phyloP scores from a whole-genome alignment of 23 tunicate genomes.

The Corella eumyota region DNA sequence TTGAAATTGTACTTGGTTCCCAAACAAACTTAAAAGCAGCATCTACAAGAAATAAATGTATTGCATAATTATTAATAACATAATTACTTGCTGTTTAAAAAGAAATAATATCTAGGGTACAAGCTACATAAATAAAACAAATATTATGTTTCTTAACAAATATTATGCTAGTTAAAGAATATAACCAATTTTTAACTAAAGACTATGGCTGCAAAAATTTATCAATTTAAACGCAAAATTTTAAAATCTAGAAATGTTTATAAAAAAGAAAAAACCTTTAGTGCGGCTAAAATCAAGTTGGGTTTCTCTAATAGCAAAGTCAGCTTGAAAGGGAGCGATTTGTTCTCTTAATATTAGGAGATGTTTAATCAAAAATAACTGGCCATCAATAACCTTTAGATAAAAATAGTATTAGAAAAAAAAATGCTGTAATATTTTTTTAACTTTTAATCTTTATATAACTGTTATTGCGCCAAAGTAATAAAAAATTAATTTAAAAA shows the following conservation, averaged over 20 bases:
- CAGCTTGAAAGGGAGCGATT: slow-evolving; percentile 90
- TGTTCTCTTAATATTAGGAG: slow-evolving; percentile 86
- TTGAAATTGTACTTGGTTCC: slow-evolving; percentile 41
- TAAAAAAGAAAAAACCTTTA: slow-evolving; percentile 44
- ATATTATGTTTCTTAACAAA: too few species aligned
- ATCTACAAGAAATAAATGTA: slow-evolving; percentile 7
- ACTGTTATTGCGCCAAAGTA: background rate
- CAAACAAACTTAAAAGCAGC: slow-evolving; percentile 46
- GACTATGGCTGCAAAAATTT: background rate
- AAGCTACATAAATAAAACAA: too few species aligned
- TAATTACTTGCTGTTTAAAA: too few species aligned
- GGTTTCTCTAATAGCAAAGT: slow-evolving; percentile 91
- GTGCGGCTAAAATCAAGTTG: slow-evolving; percentile 87
- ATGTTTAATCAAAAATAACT: slow-evolving; percentile 88
- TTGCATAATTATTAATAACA: background rate
- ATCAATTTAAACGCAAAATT: background rate
- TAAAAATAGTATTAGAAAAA: background rate
- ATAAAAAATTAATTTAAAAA: background rate
- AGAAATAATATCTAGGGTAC: background rate
- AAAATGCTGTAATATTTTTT: too few species aligned
- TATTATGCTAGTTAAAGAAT: too few species aligned
- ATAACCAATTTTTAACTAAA: too few species aligned
- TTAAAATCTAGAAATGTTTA: background rate
- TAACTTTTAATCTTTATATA: too few species aligned
- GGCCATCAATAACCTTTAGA: slow-evolving; percentile 62